Base-by-base conservation (phyloP, 2,797 vertebrate genomes). In the Myripristis murdjan region DNA sequence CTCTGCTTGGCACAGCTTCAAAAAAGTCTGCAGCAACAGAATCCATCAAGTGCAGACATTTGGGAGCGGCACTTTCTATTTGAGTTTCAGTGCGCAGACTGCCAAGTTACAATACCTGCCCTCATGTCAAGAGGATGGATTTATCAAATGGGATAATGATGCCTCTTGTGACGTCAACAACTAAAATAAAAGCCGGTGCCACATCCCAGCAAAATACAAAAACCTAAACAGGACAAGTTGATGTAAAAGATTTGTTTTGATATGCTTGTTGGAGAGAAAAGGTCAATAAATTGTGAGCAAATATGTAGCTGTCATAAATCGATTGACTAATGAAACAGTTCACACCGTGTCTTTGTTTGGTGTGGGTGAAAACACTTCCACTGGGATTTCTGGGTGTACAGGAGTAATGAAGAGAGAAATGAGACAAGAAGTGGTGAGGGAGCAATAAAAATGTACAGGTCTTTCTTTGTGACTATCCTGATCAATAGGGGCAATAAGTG, bases 21-120 rank as follows among this genome's bases (percentile, higher is more conserved):
- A 73, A 77, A 33, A 54, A n/a, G 20, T 20, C 51, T 26, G 5
- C 46, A 64, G 43, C 49, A 70, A 57, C 43, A 77, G 23, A 65
- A 84, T 81, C 53, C 56, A 65, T 80, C 52, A 73, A 67, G 5
- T 12, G 28, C 31, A 55, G 63, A 56, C 35, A 43, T 59, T 43
- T 66, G 39, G 51, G 41, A 69, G 47, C 24, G 37, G 14, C 10
- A n/a, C 46, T 66, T 52, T 73, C 58, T 61, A 49, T 66, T 51
- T 75, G 24, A 77, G 58, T 63, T 70, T 52, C 16, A 47, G 35
- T 62, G 10, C 20, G 24, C 61, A 41, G 22, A 60, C 33, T 54
- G 70, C 31, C 33, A 60, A 54, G 52, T 81, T 70, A 73, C 64
- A 75, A 59, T n/a, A 35, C 18, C 68, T 54, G 55, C 26, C 37